Evolutionary conservation across 2,113 vertebrate genomes (phyloP).

Genomic region (Riparia riparia): DNA sequence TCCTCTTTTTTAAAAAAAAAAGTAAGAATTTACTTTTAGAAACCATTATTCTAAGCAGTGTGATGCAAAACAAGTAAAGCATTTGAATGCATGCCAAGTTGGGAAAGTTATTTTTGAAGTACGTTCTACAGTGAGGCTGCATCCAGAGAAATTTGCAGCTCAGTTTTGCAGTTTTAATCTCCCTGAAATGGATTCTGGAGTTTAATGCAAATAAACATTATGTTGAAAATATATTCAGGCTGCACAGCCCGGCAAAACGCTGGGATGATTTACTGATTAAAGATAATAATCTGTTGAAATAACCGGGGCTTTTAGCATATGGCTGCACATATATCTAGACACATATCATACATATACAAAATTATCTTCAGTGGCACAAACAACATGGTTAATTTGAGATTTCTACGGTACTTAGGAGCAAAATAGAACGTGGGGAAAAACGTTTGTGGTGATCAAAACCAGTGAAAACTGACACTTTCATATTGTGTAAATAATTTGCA

Average conservation of each 20-base stretch:
- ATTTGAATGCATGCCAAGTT: neutral
- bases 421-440: neutral
- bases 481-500: neutral
- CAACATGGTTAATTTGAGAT: neutral
- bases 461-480: neutral
- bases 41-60: neutral
- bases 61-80: neutral
- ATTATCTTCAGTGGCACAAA: neutral
- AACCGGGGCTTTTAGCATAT: neutral
- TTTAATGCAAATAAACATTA: neutral
- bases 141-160: neutral
- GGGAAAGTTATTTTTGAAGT: neutral
- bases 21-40: neutral
- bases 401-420: neutral
- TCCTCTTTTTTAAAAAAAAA: neutral
- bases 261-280: neutral
- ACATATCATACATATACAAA: neutral
- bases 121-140: neutral
- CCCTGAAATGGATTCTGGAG: neutral
- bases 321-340: neutral
- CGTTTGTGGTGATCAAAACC: neutral
- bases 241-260: neutral
- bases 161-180: neutral
- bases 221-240: neutral
- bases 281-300: neutral